Evolutionary conservation across 1,140 invertebrate species (phyloP).

Genomic region (Oscheius sp.): DNA sequence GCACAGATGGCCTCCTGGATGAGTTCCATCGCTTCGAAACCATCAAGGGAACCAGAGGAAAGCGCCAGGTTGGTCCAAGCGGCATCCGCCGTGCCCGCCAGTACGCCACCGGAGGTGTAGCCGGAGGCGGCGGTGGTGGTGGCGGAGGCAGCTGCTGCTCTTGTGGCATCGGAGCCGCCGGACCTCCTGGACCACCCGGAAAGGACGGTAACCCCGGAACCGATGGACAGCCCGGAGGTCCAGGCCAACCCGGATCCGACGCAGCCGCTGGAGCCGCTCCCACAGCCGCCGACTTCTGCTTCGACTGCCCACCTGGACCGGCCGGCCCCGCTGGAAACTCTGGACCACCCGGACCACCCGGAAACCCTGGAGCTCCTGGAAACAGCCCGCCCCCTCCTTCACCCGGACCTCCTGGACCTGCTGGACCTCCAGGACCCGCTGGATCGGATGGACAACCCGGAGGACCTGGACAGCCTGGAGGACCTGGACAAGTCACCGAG

Average conservation of each 20-base stretch:
- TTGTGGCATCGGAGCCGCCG: conserved; percentile 27
- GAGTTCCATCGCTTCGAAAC: conserved; percentile 33
- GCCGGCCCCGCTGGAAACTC: conserved; percentile 40
- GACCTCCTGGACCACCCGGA: conserved; percentile 31
- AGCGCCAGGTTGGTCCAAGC: conserved; percentile 2
- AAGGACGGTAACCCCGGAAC: conserved; percentile 30
- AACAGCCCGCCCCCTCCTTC: background rate
- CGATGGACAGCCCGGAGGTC: conserved; percentile 29
- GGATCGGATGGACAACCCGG: too few species aligned
- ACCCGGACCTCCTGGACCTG: conserved; percentile 3
- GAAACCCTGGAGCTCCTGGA: conserved; percentile 7
- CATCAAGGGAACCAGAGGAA: conserved; percentile 18
- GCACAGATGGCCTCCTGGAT: conserved; percentile 36
- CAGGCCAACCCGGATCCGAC: conserved; percentile 27
- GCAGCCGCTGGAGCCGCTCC: conserved; percentile 23
- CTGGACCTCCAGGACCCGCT: conserved; percentile 22
- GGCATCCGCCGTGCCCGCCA: conserved; percentile 8
- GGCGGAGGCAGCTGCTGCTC: conserved; percentile 20
- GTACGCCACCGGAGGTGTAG: conserved; percentile 17
- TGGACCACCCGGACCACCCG: conserved; percentile 29
- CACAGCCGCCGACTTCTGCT: conserved; percentile 34
- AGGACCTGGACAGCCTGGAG: conserved; percentile 25
- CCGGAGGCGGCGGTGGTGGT: conserved; percentile 4
- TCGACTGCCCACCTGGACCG: conserved; percentile 39
- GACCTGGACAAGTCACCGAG: conserved; percentile 26